Evolutionary conservation across 2,113 vertebrate species (phyloP).

Genomic region (Saguinus midas): DNA sequence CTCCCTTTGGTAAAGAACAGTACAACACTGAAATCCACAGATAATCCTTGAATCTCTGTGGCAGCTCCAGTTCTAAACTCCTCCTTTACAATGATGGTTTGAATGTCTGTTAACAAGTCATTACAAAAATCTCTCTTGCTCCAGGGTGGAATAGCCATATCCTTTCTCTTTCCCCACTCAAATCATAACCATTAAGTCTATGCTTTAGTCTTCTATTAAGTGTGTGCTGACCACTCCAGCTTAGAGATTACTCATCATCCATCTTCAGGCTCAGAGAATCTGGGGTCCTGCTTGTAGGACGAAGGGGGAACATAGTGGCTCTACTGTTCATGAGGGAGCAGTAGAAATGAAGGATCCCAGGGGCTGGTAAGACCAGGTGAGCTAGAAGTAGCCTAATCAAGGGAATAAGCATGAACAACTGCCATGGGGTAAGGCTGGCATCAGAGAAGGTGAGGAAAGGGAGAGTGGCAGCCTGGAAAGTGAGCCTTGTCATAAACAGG

Average conservation of each 20-base stretch:
- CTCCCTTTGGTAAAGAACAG: slow-evolving; percentile 28
- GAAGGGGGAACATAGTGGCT: accelerated
- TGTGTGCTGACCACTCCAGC: not conserved
- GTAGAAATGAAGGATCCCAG: not conserved
- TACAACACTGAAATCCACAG: slow-evolving; percentile 49
- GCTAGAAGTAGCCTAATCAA: not conserved
- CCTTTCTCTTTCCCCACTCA: not conserved
- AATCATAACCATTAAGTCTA: not conserved
- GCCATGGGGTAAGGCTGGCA: not conserved
- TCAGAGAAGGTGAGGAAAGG: not conserved
- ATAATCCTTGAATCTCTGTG: slow-evolving; percentile 60
- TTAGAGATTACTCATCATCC: not conserved
- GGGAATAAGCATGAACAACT: not conserved
- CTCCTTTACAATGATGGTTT: slow-evolving; percentile 21
- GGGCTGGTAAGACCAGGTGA: not conserved
- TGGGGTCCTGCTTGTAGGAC: not conserved
- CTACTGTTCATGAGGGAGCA: not conserved
- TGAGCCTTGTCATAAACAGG: not conserved
- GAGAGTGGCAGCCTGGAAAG: not conserved
- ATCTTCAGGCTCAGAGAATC: not conserved
- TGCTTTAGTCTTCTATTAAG: not conserved
- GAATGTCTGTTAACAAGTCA: slow-evolving; percentile 51
- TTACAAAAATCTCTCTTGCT: not conserved
- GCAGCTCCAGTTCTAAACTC: slow-evolving; percentile 57
- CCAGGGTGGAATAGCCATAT: not conserved